Evolutionary conservation across 2,888 invertebrate genomes (phyloP), one percentile per base, ranked within the genome.

Genomic region (Hemaris fuciformis): DNA sequence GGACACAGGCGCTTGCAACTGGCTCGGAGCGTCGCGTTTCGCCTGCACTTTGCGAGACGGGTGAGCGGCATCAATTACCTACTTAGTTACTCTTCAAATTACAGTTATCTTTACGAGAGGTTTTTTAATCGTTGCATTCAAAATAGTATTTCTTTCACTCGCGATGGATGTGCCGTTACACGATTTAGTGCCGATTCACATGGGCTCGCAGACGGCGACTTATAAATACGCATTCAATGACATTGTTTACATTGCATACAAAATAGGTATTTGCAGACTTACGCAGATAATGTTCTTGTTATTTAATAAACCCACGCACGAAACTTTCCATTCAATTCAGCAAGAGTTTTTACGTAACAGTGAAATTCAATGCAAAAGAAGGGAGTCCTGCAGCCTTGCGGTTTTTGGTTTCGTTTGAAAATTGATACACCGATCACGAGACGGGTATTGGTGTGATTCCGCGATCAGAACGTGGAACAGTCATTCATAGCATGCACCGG

Each of bases 1-100:
- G 91, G 91, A 91, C 90, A 88, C 86, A 76, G 83, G 79, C 80
- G 81, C 78, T 82, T 80, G 86, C 88, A 84, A 84, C 87, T 83
- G 79, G 80, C 85, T 84, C 85, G 85, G 80, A 85, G 83, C 87
- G 77, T 81, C 77, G 83, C 81, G 87, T 87, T 88, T 89, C 85
- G 87, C 84, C 77, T 87, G 81, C 87, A 85, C 77, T 85, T 87
- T 78, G 82, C 83, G 81, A 84, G 73, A 80, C 87, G 91, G n/a
- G 91, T 91, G 85, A 91, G 91, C 85, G 87, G 84, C 80, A 78
- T 84, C 75, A 76, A 82, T 85, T 87, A 81, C 84, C 82, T 84
- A 84, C 81, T 84, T 84, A 76, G 69, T 79, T 77, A 77, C 79
- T 83, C 79, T 81, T 80, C 75, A 76, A 79, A 78, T 66, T 77